phyloP scores from a whole-genome alignment of 1,140 invertebrate species.

The Drosophila navojoa region DNA sequence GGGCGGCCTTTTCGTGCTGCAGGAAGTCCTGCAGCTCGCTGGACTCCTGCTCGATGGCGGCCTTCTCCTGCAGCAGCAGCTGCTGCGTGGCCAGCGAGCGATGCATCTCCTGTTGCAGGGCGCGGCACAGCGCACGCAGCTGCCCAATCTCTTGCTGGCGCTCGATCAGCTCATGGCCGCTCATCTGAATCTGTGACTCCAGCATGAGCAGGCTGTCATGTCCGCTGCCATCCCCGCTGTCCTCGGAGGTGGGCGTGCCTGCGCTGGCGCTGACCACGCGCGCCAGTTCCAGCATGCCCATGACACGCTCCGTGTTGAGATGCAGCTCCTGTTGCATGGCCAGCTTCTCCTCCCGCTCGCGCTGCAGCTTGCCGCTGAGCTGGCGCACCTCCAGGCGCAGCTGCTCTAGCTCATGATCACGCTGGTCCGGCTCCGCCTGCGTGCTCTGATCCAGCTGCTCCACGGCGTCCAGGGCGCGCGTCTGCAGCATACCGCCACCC shows the following conservation, averaged over 20 bases:
- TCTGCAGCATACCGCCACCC: conserved; percentile 85
- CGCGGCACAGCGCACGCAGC: conserved; percentile 87
- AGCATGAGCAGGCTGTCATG: conserved; percentile 89
- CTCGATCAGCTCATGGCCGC: conserved; percentile 89
- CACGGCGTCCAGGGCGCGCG: conserved; percentile 83
- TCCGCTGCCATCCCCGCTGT: conserved; percentile 85
- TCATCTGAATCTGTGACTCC: conserved; percentile 89
- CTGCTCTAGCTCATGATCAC: conserved; percentile 86
- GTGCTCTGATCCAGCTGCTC: conserved; percentile 85
- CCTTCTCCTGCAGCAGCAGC: conserved; percentile 88
- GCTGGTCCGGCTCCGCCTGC: conserved; percentile 87
- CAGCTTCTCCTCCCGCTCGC: conserved; percentile 88
- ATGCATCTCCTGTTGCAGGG: conserved; percentile 86
- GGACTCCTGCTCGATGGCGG: conserved; percentile 89
- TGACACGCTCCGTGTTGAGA: conserved; percentile 88
- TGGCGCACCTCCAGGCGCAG: conserved; percentile 86
- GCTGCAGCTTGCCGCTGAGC: conserved; percentile 83
- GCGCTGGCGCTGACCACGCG: conserved; percentile 73
- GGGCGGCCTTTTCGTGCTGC: conserved; percentile 89
- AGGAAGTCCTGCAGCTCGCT: conserved; percentile 91
- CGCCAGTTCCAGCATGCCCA: conserved; percentile 87
- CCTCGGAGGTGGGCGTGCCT: conserved; percentile 84
- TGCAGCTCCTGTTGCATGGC: conserved; percentile 89
- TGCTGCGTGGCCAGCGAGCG: conserved; percentile 87
- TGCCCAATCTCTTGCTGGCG: conserved; percentile 91